Base-by-base conservation (phyloP, 2,888 invertebrate species). In the Ectemnius lituratus region DNA sequence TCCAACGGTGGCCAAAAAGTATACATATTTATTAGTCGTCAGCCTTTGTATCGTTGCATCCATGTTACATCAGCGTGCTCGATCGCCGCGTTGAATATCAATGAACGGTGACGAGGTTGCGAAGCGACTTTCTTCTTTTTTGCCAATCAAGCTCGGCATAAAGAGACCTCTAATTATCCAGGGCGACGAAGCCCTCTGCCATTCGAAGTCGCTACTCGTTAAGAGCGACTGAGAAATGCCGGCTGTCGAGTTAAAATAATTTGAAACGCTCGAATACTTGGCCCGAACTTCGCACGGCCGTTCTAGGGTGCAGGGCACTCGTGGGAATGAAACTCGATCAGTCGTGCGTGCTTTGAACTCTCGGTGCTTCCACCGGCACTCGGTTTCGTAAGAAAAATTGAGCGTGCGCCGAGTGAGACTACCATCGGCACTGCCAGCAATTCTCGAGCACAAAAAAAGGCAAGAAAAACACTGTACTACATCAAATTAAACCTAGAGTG, bases 261-360 rank as follows among this genome's bases (percentile, higher is more conserved):
- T 52, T 4, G 16, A 16, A 37, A 37, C 8, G 8, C 37, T 11
- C 37, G 37, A 37, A 37, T 37, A 37, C 37, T 37, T 52, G 52
- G 52, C 0, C 11, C 8, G 52, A 52, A 16, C 14, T 52, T 52
- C 4, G 16, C 52, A 11, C 37, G 1, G 11, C 8, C 11, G 8
- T 11, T 52, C 52, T 1, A 52, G n/a, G 52, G 16, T 5, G n/a
- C 52, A 1, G 23, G 5, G 58, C 20, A 27, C 58, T 27, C 58
- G 58, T 58, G 58, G 20, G 58, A 58, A 27, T 20, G 58, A 58
- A 58, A 58, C 27, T 58, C 58, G 58, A 58, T 58, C 58, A 27
- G 20, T 58, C 27, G 20, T 58, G 20, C 23, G 18, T 6, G 52
- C 52, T 52, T n/a, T 52, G 52, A 16, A 14, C 16, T 16, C 5